Percentiles rank a stretch among this genome's conserved stretches.
phyloP scores from a whole-genome alignment of 2,888 invertebrate genomes.

The Andrena camellia region DNA sequence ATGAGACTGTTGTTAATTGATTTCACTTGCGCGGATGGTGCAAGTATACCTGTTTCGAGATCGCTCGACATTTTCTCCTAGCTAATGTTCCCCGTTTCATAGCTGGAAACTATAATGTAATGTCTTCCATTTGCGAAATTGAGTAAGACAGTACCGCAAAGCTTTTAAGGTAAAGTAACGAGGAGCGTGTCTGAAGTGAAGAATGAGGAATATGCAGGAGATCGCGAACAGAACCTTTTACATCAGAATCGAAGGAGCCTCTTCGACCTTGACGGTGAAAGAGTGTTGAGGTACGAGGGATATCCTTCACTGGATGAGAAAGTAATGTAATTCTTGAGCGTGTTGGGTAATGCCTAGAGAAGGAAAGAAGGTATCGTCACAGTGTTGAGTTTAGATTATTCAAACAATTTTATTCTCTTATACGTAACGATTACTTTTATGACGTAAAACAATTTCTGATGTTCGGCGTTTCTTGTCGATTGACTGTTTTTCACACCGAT shows the following conservation, averaged over 20 bases:
- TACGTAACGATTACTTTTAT: too few species aligned
- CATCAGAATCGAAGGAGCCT: neutral
- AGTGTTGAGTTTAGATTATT: too few species aligned
- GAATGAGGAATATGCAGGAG: neutral
- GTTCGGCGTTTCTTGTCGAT: too few species aligned
- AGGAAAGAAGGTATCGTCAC: too few species aligned
- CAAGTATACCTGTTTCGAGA: neutral
- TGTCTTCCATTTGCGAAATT: slow-evolving; percentile 8
- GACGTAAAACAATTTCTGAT: too few species aligned
- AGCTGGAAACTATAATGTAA: neutral
- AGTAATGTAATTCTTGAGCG: too few species aligned
- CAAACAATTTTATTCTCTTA: too few species aligned
- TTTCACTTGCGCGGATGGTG: neutral
- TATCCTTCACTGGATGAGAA: too few species aligned
- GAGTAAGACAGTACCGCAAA: neutral
- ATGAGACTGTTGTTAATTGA: too few species aligned
- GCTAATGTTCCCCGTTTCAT: neutral
- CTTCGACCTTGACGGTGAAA: neutral
- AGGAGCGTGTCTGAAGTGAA: neutral
- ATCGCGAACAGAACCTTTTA: neutral
- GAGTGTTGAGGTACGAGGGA: neutral
- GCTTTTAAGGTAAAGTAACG: slow-evolving; percentile 4
- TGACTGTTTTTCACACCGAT: too few species aligned
- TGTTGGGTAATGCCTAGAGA: too few species aligned
- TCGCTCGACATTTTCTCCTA: neutral